A percentile compares a stretch with the other conserved stretches of the same genome.
Evolutionary conservation across 2,797 vertebrate genomes (phyloP).

Genomic region (Galago senegalensis): DNA sequence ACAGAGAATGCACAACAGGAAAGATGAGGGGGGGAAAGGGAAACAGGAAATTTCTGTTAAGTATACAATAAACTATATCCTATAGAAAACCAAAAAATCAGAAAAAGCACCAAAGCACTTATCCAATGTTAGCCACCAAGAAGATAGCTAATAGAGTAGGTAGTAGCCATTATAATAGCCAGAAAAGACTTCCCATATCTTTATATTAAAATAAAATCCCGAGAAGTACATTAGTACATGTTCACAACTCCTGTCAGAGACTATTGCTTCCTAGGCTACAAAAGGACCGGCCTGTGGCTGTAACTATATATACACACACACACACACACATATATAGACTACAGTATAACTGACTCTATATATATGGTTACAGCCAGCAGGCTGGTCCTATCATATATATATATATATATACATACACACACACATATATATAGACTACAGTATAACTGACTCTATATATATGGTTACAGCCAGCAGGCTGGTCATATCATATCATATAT

Average conservation of each 20-base stretch:
- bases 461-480: too few species aligned
- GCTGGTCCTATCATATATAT: too few species aligned
- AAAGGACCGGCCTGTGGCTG: too few species aligned
- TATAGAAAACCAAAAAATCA: neutral
- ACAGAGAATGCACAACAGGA: neutral
- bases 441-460: too few species aligned
- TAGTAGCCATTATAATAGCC: constrained; percentile 58
- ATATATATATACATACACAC: too few species aligned
- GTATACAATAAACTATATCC: neutral
- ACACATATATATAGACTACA: too few species aligned
- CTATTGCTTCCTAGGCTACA: neutral
- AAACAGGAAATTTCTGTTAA: neutral
- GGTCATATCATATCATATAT: too few species aligned
- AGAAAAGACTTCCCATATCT: constrained; percentile 88
- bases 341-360: too few species aligned
- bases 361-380: too few species aligned
- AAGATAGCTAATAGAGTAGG: neutral
- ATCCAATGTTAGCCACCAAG: neutral
- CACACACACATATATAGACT: too few species aligned
- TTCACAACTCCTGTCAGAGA: neutral
- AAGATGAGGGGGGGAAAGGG: neutral
- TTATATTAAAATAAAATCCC: constrained; percentile 89
- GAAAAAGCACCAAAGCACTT: neutral
- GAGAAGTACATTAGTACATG: constrained; percentile 45
- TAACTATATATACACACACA: too few species aligned